Base-by-base conservation (phyloP, 2,113 vertebrate genomes). In the Larimichthys polyactis region DNA sequence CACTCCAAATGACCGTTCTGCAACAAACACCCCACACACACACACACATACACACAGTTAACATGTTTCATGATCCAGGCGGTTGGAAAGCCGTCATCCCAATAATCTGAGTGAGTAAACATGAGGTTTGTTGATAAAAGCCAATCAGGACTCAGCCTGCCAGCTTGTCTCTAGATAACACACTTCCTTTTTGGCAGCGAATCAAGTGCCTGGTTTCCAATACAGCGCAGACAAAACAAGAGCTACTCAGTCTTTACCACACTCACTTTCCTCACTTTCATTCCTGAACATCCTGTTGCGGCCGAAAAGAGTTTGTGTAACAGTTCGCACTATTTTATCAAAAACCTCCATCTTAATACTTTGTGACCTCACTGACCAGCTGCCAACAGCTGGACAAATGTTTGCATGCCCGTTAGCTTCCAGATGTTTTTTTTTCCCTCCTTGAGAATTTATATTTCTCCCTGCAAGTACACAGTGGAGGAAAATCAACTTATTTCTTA, bases 1-100 rank as follows among this genome's bases (percentile, higher is more conserved):
- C 98, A 99, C 87, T 99, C 98, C 92, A 99, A 89, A 4, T 98
- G 97, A 75, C 98, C 98, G 24, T 98, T 98, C 98, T 99, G 91
- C 14, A 74, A 86, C 52, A 75, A 24, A 83, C 32, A 82, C 55
- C 96, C 4, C 27, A 70, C 20, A n/a, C n/a, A 79, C 32, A 59
- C 44, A 51, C 52, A 36, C 54, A 66, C 65, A 32, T 40, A 58
- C 36, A 48, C 70, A 71, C 36, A 19, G 20, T 60, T 36, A 73
- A 67, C 43, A 65, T 40, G n/a, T 10, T 55, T 58, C 14, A 51
- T 15, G 20, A 0, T 71, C 63, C 66, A 84, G 80, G 59, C 80
- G 69, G 57, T 40, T 85, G 63, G 57, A 69, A 76, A 58, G 64
- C 71, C 32, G 19, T 57, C 5, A 0, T 40, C 55, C 27, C 8